phyloP scores from a whole-genome alignment of 1,140 invertebrate genomes.

The Drosophila rufa region DNA sequence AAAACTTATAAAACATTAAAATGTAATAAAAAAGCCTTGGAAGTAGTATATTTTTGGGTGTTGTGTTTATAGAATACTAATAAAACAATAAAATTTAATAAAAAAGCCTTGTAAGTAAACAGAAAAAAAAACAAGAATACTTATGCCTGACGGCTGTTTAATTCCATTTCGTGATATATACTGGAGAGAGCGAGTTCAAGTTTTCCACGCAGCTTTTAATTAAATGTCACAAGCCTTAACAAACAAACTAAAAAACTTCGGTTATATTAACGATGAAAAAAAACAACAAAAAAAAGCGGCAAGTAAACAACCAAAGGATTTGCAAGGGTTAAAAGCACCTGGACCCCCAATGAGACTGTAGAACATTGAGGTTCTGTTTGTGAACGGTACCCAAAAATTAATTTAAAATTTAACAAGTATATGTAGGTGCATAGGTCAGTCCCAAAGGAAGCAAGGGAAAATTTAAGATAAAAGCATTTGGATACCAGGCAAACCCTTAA shows the following conservation, averaged over 20 bases:
- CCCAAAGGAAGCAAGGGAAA: slow-evolving; percentile 7
- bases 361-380: slow-evolving; percentile 2
- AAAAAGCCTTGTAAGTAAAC: background rate
- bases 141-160: too few relatives aligned
- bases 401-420: slow-evolving; percentile 53
- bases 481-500: background rate
- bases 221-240: background rate
- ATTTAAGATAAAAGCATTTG: slow-evolving; percentile 1
- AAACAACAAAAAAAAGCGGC: background rate
- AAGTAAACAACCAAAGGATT: slow-evolving; percentile 27
- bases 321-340: slow-evolving; percentile 5
- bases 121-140: background rate
- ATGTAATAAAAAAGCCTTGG: background rate
- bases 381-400: slow-evolving; percentile 35
- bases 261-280: background rate
- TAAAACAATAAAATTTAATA: background rate
- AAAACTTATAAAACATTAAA: too few relatives aligned
- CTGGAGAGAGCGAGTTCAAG: too few relatives aligned
- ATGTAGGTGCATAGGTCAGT: slow-evolving; percentile 34
- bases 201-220: background rate
- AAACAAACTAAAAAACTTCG: background rate
- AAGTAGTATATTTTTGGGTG: too few relatives aligned
- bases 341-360: slow-evolving; percentile 1
- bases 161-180: background rate
- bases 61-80: too few relatives aligned